These are phyloP conservation scores for Selene dorsalis DNA, from an alignment of 2,797 vertebrate species.

Conservation along the genomic window DNA sequence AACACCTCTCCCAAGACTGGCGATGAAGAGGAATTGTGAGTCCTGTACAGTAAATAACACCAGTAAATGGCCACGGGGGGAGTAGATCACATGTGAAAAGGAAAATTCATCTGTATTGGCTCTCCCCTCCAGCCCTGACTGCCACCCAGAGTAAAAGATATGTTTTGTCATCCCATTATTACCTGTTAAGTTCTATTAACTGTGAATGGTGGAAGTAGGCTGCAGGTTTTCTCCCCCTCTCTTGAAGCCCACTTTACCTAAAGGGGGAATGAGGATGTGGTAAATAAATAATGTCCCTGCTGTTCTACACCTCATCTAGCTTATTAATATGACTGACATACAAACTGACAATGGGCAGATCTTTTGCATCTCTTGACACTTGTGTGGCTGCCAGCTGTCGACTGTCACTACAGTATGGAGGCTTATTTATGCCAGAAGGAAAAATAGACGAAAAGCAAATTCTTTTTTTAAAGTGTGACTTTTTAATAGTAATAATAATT, in stretches of 20 bases:
- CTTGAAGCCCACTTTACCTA: constrained; percentile 30
- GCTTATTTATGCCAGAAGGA: not conserved
- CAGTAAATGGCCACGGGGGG: constrained; percentile 41
- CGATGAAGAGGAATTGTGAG: constrained; percentile 31
- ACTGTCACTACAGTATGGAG: not conserved
- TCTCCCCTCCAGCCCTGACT: constrained; percentile 41
- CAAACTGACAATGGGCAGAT: constrained; percentile 6
- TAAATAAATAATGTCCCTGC: constrained; percentile 26
- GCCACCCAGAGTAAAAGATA: constrained; percentile 56
- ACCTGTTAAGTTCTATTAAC: constrained; percentile 67
- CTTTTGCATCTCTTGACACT: constrained; percentile 2
- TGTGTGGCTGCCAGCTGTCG: constrained; percentile 1
- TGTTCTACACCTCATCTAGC: not conserved
- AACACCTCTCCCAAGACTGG: constrained; percentile 49
- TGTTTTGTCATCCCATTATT: constrained; percentile 68
- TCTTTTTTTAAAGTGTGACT: too few relatives aligned
- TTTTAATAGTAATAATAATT: too few relatives aligned
- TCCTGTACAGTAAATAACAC: constrained; percentile 53
- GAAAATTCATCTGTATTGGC: constrained; percentile 52
- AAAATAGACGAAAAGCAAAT: not conserved
- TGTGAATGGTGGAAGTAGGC: constrained; percentile 53
- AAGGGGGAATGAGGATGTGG: constrained; percentile 23
- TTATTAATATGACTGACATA: constrained; percentile 11
- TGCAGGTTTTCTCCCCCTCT: constrained; percentile 38
- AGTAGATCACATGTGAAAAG: constrained; percentile 45